A percentile compares a stretch with the other conserved stretches of the same genome.
Conservation (phyloP, 2,888 invertebrate species). For the Mimumesa dahlbomi region DNA sequence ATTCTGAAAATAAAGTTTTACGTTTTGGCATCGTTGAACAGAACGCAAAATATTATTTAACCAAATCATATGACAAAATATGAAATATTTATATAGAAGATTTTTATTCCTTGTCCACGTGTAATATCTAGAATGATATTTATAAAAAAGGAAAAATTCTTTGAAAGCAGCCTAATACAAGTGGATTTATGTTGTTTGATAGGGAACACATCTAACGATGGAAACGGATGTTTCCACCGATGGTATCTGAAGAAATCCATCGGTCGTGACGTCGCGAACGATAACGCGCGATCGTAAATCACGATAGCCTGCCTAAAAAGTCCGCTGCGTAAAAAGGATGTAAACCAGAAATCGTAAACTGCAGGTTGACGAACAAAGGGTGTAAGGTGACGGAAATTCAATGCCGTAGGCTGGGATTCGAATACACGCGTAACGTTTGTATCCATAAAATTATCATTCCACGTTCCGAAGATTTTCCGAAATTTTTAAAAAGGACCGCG, state of each 20-base stretch:
- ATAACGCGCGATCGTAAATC: slow-evolving; percentile 44
- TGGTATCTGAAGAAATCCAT: slow-evolving; percentile 32
- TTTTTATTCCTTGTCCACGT: too few relatives aligned
- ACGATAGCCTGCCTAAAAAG: slow-evolving; percentile 36
- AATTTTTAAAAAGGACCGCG: too few relatives aligned
- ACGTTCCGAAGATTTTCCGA: too few relatives aligned
- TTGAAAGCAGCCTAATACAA: slow-evolving; percentile 11
- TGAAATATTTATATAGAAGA: too few relatives aligned
- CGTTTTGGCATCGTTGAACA: too few relatives aligned
- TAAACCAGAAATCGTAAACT: slow-evolving; percentile 50
- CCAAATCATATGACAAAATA: too few relatives aligned
- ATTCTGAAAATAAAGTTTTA: too few relatives aligned
- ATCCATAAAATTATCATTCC: too few relatives aligned
- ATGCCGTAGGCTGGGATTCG: slow-evolving; percentile 28
- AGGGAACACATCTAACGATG: not conserved
- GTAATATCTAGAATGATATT: too few relatives aligned
- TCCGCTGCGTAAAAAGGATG: slow-evolving; percentile 34
- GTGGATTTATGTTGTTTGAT: slow-evolving; percentile 9
- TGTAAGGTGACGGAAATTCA: slow-evolving; percentile 42
- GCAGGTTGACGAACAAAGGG: slow-evolving; percentile 38
- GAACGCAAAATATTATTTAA: too few relatives aligned
- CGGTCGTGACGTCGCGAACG: slow-evolving; percentile 35
- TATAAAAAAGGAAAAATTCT: too few relatives aligned
- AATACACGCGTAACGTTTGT: slow-evolving; percentile 39
- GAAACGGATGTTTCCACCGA: slow-evolving; percentile 14